phyloP scores from a whole-genome alignment of 2,888 invertebrate genomes.

The Drosophila mayaguana region DNA sequence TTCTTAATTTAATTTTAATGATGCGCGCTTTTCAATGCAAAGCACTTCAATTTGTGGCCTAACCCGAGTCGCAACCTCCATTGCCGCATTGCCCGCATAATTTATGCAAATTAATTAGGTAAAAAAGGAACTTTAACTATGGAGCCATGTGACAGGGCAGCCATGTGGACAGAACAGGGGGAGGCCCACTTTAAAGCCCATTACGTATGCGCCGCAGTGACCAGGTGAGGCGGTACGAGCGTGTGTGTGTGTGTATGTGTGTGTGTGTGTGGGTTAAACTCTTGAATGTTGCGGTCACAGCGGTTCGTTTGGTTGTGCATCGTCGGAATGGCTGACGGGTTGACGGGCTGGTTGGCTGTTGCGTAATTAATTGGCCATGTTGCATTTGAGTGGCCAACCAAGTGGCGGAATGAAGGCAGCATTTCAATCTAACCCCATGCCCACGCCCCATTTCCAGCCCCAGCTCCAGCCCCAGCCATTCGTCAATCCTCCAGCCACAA shows the following conservation, averaged over 20 bases:
- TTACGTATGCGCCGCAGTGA: slow-evolving; percentile 58
- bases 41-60: slow-evolving; percentile 48
- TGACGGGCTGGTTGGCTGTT: slow-evolving; percentile 44
- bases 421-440: slow-evolving; percentile 16
- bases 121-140: slow-evolving; percentile 57
- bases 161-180: not conserved
- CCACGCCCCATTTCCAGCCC: not conserved
- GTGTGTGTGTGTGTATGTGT: slow-evolving; percentile 6
- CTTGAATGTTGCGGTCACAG: slow-evolving; percentile 54
- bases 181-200: slow-evolving; percentile 41
- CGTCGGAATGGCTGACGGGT: slow-evolving; percentile 9
- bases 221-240: slow-evolving; percentile 47
- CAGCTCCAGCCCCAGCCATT: not conserved
- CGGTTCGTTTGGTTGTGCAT: slow-evolving; percentile 23
- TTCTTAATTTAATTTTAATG: slow-evolving; percentile 67
- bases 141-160: not conserved
- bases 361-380: slow-evolving; percentile 80
- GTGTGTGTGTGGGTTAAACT: slow-evolving; percentile 31
- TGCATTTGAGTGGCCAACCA: slow-evolving; percentile 71
- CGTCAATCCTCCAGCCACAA: not conserved
- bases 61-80: slow-evolving; percentile 4
- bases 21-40: slow-evolving; percentile 57
- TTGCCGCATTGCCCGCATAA: slow-evolving; percentile 43
- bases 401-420: slow-evolving; percentile 48
- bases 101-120: slow-evolving; percentile 74